These are phyloP conservation scores for Henicopernis longicauda DNA, from an alignment of 2,113 vertebrate species.

Conservation along the genomic window DNA sequence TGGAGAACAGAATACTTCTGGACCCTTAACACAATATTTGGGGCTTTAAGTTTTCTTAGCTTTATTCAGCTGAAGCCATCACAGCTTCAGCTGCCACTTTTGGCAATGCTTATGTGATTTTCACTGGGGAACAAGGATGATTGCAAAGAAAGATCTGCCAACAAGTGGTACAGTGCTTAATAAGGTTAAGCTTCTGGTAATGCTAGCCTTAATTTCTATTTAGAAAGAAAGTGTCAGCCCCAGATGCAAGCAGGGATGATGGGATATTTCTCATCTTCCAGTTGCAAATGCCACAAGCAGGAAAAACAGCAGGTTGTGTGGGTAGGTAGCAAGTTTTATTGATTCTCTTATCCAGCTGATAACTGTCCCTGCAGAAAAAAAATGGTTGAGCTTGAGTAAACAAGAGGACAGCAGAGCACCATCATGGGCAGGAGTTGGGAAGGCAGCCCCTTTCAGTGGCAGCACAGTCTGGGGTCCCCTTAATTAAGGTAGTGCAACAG, in stretches of 20 bases:
- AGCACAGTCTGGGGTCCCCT: background rate
- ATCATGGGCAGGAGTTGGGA: background rate
- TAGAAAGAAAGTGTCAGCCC: background rate
- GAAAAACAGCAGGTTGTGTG: fast-evolving
- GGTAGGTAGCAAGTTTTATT: background rate
- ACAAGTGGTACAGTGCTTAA: background rate
- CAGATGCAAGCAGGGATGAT: background rate
- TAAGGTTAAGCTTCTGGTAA: background rate
- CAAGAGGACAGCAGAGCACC: fast-evolving
- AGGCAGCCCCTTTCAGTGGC: background rate
- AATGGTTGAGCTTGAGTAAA: background rate
- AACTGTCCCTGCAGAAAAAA: background rate
- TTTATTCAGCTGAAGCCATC: background rate
- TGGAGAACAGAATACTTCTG: background rate
- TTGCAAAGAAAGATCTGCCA: background rate
- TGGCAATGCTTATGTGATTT: background rate
- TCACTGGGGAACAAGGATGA: background rate
- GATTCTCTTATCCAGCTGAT: background rate
- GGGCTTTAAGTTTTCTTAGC: background rate
- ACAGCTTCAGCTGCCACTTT: background rate
- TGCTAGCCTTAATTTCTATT: background rate
- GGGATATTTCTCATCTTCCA: background rate
- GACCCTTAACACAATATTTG: background rate
- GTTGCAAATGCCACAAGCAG: background rate
- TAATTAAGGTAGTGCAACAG: background rate